Evolutionary conservation across 2,888 invertebrate genomes (phyloP).

Genomic region (Campaea margaritaria): DNA sequence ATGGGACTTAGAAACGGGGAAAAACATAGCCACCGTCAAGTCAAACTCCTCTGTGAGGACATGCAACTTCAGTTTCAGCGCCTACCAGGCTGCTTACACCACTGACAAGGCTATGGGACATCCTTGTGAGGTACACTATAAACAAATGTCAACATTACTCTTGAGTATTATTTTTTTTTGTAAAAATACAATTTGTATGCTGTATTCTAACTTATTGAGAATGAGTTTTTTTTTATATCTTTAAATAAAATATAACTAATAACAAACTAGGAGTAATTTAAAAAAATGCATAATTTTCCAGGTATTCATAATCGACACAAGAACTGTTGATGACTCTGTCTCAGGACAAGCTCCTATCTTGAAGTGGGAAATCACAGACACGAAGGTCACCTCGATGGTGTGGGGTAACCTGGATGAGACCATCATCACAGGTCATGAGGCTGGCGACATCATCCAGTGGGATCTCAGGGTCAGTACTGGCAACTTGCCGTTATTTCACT

Average conservation of each 20-base stretch:
- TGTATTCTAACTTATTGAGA: too few relatives aligned
- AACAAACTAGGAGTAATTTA: too few relatives aligned
- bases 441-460: conserved; percentile 96
- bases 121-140: conserved; percentile 88
- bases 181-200: too few relatives aligned
- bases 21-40: conserved; percentile 90
- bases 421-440: conserved; percentile 96
- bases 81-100: conserved; percentile 95
- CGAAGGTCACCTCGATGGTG: conserved; percentile 95
- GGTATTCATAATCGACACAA: conserved; percentile 94
- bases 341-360: conserved; percentile 90
- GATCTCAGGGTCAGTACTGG: conserved; percentile 90
- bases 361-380: conserved; percentile 91
- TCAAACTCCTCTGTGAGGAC: conserved; percentile 96
- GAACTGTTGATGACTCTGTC: conserved; percentile 89
- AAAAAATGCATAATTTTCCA: conserved; percentile 46
- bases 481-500: neutral
- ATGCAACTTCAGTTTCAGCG: conserved; percentile 96
- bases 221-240: too few relatives aligned
- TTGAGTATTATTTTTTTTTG: too few relatives aligned
- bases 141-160: too few relatives aligned
- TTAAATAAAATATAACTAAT: too few relatives aligned
- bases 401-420: conserved; percentile 98
- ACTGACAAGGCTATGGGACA: conserved; percentile 97
- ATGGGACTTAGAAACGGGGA: conserved; percentile 96